Base-by-base conservation (phyloP, 2,888 invertebrate genomes). In the Drosophila melanocephala region DNA sequence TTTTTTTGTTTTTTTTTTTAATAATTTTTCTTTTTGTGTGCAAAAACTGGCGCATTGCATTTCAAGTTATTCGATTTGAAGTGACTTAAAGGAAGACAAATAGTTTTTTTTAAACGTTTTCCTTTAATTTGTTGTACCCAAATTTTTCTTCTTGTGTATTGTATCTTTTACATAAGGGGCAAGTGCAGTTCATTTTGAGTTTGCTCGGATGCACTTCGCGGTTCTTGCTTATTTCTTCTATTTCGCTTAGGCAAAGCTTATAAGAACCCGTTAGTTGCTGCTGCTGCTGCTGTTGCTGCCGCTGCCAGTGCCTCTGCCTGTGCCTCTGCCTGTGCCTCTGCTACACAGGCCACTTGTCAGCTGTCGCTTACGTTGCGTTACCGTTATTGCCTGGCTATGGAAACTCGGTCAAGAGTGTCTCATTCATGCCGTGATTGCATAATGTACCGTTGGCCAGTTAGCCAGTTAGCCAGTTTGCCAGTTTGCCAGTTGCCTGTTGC, bases 401-500 rank as follows among this genome's bases (percentile, higher is more conserved):
- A 92, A 92, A 92, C 91, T 92, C 92, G 92, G 92, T 92, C 92
- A 92, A 92, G 92, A 92, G 92, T 92, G 92, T 91, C 92, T 92
- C 90, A 91, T 89, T 91, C 91, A 91, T 92, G 91, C 89, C 89
- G 90, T 86, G 91, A 91, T 92, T 92, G 87, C 91, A 92, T 91
- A 91, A 92, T 90, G 83, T 91, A 86, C 92, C 92, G 92, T 92
- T 92, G 75, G 62, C 70, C 56, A 58, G 77, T 72, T 60, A 28
- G 42, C 75, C n/a, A 51, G 74, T 75, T 69, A 33, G 50, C 69
- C 28, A 55, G 75, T 52, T 55, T 58, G 56, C 68, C 19, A 19
- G 42, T 44, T 71, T 14, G 35, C 58, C 39, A 42, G 56, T 58
- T 72, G 55, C 56, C 58, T 26, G 39, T 72, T 63, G 53, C 57